phyloP scores from a whole-genome alignment of 2,113 vertebrate genomes.

The Cryptoleucopteryx plumbea region DNA sequence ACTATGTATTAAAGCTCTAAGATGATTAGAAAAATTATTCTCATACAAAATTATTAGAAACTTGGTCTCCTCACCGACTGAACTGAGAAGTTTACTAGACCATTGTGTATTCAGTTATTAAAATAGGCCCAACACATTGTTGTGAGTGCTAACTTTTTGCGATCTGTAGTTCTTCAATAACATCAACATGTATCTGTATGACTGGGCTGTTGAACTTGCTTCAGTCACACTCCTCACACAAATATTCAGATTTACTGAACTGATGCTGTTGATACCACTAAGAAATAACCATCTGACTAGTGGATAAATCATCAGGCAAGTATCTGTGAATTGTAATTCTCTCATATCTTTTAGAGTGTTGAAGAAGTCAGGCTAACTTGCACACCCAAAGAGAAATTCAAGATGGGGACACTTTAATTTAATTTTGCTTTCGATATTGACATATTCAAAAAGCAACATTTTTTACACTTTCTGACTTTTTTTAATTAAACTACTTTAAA shows the following conservation, averaged over 20 bases:
- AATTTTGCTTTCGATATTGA: neutral
- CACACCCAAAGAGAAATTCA: neutral
- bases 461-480: neutral
- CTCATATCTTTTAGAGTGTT: neutral
- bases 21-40: neutral
- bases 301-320: neutral
- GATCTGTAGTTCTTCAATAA: neutral
- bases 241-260: neutral
- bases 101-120: neutral
- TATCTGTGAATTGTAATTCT: neutral
- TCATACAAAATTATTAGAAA: neutral
- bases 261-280: neutral
- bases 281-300: neutral
- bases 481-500: neutral
- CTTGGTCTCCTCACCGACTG: neutral
- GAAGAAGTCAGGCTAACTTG: neutral
- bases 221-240: neutral
- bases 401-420: neutral
- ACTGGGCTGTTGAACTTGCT: neutral
- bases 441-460: neutral
- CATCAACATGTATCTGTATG: neutral
- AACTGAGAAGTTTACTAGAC: neutral
- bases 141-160: neutral
- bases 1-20: neutral
- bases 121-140: neutral